phyloP scores from a whole-genome alignment of 2,888 invertebrate species.

The Rhagium mordax region DNA sequence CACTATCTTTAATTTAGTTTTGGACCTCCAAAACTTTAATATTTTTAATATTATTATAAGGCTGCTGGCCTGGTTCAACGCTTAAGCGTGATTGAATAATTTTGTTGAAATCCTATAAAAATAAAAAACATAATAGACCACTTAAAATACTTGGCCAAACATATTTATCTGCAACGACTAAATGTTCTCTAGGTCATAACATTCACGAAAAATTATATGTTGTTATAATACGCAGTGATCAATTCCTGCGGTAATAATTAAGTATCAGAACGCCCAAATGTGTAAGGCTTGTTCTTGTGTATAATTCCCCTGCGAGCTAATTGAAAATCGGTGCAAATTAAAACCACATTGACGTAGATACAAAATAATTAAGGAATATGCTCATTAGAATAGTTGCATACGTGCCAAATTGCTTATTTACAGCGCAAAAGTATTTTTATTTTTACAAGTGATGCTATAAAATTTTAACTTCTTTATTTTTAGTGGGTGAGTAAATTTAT shows the following conservation, averaged over 20 bases:
- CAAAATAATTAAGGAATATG: slow-evolving; percentile 60
- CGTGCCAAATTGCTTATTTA: slow-evolving; percentile 61
- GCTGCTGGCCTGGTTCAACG: too few species aligned
- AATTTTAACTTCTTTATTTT: slow-evolving; percentile 56
- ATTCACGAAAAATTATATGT: too few species aligned
- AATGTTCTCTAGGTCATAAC: not conserved
- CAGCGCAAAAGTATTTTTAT: slow-evolving; percentile 58
- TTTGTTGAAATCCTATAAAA: not conserved
- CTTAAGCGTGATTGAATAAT: too few species aligned
- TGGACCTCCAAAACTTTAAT: too few species aligned
- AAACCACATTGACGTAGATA: slow-evolving; percentile 52
- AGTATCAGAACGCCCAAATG: not conserved
- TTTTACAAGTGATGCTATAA: slow-evolving; percentile 55
- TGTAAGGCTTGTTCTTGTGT: not conserved
- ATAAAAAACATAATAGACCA: not conserved
- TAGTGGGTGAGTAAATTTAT: slow-evolving; percentile 54
- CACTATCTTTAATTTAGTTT: too few species aligned
- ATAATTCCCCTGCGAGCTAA: not conserved
- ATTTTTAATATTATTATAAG: too few species aligned
- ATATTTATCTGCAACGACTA: not conserved
- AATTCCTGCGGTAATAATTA: not conserved
- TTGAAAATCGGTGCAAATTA: slow-evolving; percentile 21
- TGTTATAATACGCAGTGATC: too few species aligned
- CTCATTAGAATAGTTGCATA: slow-evolving; percentile 60
- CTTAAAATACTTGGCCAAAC: not conserved